Conservation (phyloP, 2,888 invertebrate species). For the Campoplex capitator region DNA sequence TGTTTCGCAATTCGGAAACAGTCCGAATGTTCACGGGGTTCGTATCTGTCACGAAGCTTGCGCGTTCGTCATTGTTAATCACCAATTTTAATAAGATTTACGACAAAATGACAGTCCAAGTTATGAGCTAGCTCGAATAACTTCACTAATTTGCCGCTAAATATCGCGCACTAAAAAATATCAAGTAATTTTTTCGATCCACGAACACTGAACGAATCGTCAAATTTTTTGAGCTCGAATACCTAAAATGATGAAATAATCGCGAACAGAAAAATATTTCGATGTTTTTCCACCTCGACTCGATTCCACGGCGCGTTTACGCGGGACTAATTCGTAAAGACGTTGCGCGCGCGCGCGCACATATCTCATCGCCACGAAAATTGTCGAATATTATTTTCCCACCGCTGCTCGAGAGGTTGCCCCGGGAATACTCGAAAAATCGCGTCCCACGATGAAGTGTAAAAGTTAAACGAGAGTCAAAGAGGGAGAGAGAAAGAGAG, state of each 20-base stretch:
- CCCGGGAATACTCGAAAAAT: slow-evolving; percentile 31
- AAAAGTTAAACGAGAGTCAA: slow-evolving; percentile 14
- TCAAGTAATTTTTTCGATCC: background rate
- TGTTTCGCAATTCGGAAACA: background rate
- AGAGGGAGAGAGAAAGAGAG: background rate
- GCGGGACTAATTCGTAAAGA: background rate
- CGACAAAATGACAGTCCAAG: background rate
- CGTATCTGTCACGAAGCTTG: background rate
- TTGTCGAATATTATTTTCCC: slow-evolving; percentile 36
- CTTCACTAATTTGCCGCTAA: background rate
- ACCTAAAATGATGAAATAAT: no score
- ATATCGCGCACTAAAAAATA: background rate
- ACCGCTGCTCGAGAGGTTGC: slow-evolving; percentile 11
- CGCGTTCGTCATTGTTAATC: background rate
- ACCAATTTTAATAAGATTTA: background rate
- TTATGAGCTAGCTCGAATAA: background rate
- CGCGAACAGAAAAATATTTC: background rate
- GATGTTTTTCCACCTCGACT: background rate
- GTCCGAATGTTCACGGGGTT: background rate
- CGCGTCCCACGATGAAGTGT: slow-evolving; percentile 37
- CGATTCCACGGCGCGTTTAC: background rate
- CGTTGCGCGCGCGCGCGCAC: slow-evolving; percentile 9
- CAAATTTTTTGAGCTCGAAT: background rate
- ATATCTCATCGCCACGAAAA: slow-evolving; percentile 12
- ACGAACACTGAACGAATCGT: background rate